Evolutionary conservation across 2,888 invertebrate genomes (phyloP).

Genomic region (Cantharis nigra): DNA sequence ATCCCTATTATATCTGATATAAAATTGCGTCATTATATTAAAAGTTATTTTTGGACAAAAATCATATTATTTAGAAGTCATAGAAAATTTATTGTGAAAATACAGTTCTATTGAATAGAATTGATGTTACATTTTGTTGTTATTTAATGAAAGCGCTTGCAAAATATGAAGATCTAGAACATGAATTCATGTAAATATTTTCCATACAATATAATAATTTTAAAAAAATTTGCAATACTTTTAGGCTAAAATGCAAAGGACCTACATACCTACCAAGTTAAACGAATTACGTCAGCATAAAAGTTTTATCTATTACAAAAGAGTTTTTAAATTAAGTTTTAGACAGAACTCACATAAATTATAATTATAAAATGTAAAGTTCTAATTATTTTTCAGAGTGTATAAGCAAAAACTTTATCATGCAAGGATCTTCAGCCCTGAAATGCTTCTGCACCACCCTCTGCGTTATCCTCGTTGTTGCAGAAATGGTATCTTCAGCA

Average conservation of each 20-base stretch:
- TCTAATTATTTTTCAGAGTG: neutral
- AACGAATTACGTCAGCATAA: neutral
- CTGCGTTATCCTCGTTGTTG: conserved; percentile 48
- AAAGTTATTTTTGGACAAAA: neutral
- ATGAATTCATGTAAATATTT: neutral
- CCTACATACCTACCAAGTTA: neutral
- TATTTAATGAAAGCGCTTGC: neutral
- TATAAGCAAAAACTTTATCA: conserved; percentile 16
- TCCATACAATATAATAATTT: neutral
- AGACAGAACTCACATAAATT: neutral
- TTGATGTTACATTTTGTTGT: neutral
- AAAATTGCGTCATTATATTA: neutral
- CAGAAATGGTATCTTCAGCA: conserved; percentile 50
- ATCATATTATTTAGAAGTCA: neutral
- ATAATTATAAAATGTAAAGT: neutral
- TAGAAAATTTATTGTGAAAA: neutral
- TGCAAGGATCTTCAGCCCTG: conserved; percentile 41
- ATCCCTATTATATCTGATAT: neutral
- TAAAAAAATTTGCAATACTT: neutral
- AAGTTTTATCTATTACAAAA: neutral
- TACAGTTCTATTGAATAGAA: neutral
- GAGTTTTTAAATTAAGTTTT: neutral
- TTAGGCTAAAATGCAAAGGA: neutral
- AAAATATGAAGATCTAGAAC: neutral
- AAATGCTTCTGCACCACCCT: conserved; percentile 49